Base-by-base conservation (phyloP, 2,113 vertebrate species). In the Stictonetta naevosa region DNA sequence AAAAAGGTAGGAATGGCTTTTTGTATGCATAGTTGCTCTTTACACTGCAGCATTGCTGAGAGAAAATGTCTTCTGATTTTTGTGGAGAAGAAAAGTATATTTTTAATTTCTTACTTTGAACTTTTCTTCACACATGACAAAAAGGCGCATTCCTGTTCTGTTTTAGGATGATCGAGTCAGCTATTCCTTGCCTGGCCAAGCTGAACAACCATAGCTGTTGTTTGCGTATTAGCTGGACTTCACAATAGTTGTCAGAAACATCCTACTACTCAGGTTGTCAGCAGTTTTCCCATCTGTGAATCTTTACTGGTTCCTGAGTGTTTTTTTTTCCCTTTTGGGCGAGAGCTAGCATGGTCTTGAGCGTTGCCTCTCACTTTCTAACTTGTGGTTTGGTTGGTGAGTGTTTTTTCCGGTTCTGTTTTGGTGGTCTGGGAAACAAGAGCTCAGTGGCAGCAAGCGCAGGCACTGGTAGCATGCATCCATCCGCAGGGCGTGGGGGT, bases 211-310 rank as follows among this genome's bases (percentile, higher is more conserved):
- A 7, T 80, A 84, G 53, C 66, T 83, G 29, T 29, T 95, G 66
- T 83, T 93, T 90, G 78, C 50, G 93, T 92, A 88, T 82, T 64
- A 92, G 55, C 50, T 93, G 18, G 63, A 16, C n/a, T 92, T 96
- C 85, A 88, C 71, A 94, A 52, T 73, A 18, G 42, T 50, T 93
- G 66, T 75, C 67, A 83, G 88, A 93, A 96, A 86, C 83, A 79
- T 64, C 50, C 44, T 93, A 13, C 26, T 67, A 59, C 95, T 94
- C 88, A 86, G 67, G 60, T 81, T 71, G 94, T 96, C 85, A 93
- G 93, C 82, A 66, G 64, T 94, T 97, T 97, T 79, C 38, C 36
- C 83, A 67, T 87, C 46, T 81, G 29, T 82, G n/a, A 25, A 55
- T 58, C 79, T 87, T 93, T 79, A 36, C 83, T 93, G 76, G 42